Conservation (phyloP, 2,888 invertebrate species). For the Lamproptera curius region DNA sequence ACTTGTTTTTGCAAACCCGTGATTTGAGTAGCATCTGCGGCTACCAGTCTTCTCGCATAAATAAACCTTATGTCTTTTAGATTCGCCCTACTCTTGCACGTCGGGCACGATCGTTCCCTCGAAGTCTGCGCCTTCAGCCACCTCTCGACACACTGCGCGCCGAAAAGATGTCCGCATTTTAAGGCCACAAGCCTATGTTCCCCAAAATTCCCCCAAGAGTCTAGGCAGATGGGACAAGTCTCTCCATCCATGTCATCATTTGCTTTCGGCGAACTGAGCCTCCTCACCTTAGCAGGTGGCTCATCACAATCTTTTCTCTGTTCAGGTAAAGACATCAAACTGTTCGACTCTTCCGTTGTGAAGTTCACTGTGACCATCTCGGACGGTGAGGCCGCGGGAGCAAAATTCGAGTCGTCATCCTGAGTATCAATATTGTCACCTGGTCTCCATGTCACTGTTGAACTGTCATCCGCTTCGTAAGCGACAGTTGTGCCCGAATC, state of each 20-base stretch:
- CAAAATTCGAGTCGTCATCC: constrained; percentile 28
- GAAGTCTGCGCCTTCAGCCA: constrained; percentile 81
- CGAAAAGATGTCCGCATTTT: constrained; percentile 96
- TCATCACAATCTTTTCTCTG: constrained; percentile 31
- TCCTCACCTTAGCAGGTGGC: constrained; percentile 54
- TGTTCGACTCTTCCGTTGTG: constrained; percentile 34
- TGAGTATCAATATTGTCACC: constrained; percentile 8
- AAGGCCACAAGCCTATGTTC: constrained; percentile 91
- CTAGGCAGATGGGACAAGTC: constrained; percentile 92
- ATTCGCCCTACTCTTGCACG: constrained; percentile 88
- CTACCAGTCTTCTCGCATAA: constrained; percentile 87
- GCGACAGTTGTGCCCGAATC: constrained; percentile 24
- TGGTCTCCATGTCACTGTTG: not conserved
- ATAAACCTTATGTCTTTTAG: constrained; percentile 85
- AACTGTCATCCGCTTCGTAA: constrained; percentile 22
- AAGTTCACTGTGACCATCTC: constrained; percentile 28
- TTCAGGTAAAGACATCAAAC: constrained; percentile 32
- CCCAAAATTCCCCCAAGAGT: constrained; percentile 91
- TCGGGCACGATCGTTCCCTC: constrained; percentile 86
- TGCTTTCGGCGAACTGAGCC: constrained; percentile 36
- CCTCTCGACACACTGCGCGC: constrained; percentile 85
- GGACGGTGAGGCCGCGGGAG: constrained; percentile 25
- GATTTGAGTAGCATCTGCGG: constrained; percentile 87
- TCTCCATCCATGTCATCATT: constrained; percentile 80
- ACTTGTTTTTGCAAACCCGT: constrained; percentile 82